These are phyloP conservation scores for Colaptes auratus DNA, from an alignment of 2,113 vertebrate species.

Conservation along the genomic window DNA sequence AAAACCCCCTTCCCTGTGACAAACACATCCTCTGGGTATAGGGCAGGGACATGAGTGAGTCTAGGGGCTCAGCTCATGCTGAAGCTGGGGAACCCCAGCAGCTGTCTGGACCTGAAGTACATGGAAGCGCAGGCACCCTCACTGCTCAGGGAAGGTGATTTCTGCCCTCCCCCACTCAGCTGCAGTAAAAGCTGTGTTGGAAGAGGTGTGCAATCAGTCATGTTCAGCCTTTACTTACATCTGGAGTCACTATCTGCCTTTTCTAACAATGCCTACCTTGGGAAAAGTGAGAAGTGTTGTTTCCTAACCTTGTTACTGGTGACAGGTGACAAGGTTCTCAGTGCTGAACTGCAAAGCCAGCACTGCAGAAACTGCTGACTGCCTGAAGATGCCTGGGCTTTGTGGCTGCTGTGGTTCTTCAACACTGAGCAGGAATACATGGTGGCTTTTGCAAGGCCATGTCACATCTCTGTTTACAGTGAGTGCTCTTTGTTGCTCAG, in stretches of 20 bases:
- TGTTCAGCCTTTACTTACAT: accelerated
- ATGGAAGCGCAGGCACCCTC: accelerated
- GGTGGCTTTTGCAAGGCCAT: accelerated
- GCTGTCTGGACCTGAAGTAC: accelerated
- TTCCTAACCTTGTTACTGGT: background rate
- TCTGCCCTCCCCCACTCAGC: background rate
- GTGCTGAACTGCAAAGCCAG: background rate
- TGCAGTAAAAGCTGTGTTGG: background rate
- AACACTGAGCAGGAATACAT: accelerated
- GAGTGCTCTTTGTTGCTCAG: background rate
- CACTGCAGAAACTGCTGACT: background rate
- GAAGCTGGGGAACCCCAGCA: background rate
- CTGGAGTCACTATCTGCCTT: accelerated
- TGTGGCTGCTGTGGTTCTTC: background rate
- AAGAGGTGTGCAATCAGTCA: accelerated
- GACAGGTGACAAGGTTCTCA: background rate
- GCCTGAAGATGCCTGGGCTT: accelerated
- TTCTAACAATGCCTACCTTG: background rate
- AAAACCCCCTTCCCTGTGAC: background rate
- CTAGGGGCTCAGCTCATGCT: background rate
- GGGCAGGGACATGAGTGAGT: accelerated
- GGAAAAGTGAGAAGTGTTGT: background rate
- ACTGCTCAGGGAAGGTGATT: accelerated
- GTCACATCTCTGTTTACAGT: accelerated
- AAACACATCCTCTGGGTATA: background rate